Base-by-base conservation (phyloP, 2,888 invertebrate species). In the Drosophila phalerata region DNA sequence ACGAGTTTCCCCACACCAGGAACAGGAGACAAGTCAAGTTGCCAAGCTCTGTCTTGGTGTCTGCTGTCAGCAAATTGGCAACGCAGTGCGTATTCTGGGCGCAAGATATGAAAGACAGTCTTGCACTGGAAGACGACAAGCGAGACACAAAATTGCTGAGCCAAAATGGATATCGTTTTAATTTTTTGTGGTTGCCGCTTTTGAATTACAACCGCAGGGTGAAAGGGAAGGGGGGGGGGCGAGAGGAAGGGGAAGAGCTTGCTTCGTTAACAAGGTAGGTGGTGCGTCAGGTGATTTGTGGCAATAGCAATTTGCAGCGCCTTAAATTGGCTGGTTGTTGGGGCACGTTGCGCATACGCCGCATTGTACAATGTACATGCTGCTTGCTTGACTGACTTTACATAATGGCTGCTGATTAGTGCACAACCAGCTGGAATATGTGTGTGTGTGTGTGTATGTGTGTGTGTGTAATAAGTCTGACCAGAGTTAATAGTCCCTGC, bases 151-250 rank as follows among this genome's bases (percentile, higher is more conserved):
- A 85, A 85, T 84, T 81, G 85, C 86, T 81, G 65, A 83, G 85
- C 67, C 56, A 79, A 86, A 85, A 85, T 86, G 83, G 81, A 81
- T 85, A 85, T 86, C 85, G 83, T 85, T 85, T 85, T 85, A 85
- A 86, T 76, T 76, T 76, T 72, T 57, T 58, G 22, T 25, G 10
- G 11, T 28, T 37, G 38, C 43, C 55, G 38, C 22, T 45, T 76
- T 73, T 64, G 71, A 84, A 80, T 85, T 85, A 80, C 65, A 63
- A 60, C 58, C 58, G 62, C 52, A 19, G 43, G 34, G 13, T 4
- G 0, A 5, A 34, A 13, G 13, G 34, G 4, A 9, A 3, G 45
- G 32, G 43, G 30, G 9, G 10, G 13, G 34, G 4, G 3, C 1
- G 45, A 32, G 43, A 25, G 9, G 10, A n/a, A 11, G 28, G 8